Evolutionary conservation across 2,113 vertebrate species (phyloP).

Genomic region (Apus apus): DNA sequence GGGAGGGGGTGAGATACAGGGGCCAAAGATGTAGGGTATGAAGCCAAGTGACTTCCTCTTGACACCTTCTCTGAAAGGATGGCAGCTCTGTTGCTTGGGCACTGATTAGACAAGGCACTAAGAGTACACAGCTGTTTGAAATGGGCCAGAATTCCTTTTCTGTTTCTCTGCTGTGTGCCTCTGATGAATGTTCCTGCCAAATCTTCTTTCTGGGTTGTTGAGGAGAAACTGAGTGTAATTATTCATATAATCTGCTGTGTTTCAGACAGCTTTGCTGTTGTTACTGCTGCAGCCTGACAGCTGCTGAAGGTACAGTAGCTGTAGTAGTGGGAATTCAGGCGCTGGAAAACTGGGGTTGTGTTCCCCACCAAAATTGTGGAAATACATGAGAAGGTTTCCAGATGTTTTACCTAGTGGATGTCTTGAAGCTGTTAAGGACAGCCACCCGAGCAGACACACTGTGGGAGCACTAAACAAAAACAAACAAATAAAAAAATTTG

Average conservation of each 20-base stretch:
- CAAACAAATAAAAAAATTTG: background rate
- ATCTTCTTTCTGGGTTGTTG: background rate
- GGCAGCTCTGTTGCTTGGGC: background rate
- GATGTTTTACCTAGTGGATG: background rate
- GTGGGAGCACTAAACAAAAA: background rate
- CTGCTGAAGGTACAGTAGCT: background rate
- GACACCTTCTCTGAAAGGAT: accelerated
- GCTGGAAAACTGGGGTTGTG: background rate
- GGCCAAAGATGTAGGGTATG: background rate
- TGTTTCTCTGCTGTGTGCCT: background rate
- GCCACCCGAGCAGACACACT: background rate
- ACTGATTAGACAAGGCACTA: background rate
- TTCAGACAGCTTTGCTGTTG: background rate
- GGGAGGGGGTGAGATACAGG: background rate
- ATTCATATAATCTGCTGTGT: background rate
- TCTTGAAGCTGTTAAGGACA: background rate
- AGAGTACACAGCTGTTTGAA: background rate
- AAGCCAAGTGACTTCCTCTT: accelerated
- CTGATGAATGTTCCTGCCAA: background rate
- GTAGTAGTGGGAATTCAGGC: background rate
- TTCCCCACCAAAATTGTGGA: background rate
- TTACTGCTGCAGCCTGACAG: background rate
- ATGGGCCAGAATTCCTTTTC: background rate
- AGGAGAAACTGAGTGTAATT: background rate
- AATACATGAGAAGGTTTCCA: background rate